Evolutionary conservation across 2,797 vertebrate species (phyloP), one percentile per base, ranked within the genome.

Genomic region (Protonibea diacanthus): DNA sequence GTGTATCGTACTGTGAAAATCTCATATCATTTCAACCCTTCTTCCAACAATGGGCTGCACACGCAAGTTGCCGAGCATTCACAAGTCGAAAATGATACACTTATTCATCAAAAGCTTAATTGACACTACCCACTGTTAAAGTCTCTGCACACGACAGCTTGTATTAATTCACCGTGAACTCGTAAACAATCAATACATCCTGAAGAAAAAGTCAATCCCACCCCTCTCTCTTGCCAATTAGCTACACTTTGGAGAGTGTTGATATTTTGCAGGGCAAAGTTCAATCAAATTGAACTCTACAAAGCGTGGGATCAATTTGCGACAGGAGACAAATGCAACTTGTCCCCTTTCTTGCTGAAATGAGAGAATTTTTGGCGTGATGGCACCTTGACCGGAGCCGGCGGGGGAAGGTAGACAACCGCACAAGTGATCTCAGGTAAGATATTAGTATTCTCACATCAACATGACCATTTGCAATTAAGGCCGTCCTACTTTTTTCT

Each of bases 181-280:
- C 80, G 56, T 49, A 83, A 88, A 79, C 48, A 56, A 90, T 90
- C 88, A 62, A 89, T 89, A 83, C 57, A 27, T 80, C 67, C 68
- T 78, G 76, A 78, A 76, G 76, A 48, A 87, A 87, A 91, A 85
- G 82, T 85, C 76, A 68, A 66, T 18, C 48, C 13, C 64, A 8
- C 40, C 11, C 49, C 29, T 12, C 25, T 33, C 23, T 44, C 47
- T 40, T 14, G 7, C 51, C 84, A 86, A 88, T 86, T 77, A 80
- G 27, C 74, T 33, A 20, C 8, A 74, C 59, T 61, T 65, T 73
- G 58, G 33, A 74, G 23, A 67, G 47, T 76, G 51, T 57, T 71
- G 57, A 82, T 81, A 74, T 87, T 88, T 71, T 71, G 38, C 44
- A 48, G 65, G 62, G 49, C 29, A 45, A 57, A 57, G 48, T 76